A percentile compares a stretch with the other conserved stretches of the same genome.
phyloP scores from a whole-genome alignment of 2,797 vertebrate genomes.

The Acropternis orthonyx region DNA sequence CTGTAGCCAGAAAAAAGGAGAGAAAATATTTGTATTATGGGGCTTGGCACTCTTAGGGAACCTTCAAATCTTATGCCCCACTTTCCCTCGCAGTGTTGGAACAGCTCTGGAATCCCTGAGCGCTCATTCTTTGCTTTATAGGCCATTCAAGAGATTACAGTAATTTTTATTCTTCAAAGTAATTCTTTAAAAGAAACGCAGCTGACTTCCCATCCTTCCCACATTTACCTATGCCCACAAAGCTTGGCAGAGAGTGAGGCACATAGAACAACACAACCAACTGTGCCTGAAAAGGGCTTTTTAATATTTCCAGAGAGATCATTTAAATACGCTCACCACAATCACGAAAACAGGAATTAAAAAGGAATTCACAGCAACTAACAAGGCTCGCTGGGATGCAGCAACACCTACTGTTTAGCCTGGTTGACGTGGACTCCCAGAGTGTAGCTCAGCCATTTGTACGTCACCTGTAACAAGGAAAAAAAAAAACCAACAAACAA shows the following conservation, averaged over 20 bases:
- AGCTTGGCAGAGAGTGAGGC: not conserved
- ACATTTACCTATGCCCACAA: not conserved
- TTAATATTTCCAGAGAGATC: not conserved
- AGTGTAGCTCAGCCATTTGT: conserved; percentile 96
- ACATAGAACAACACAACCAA: rapidly evolving
- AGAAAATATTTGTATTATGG: not conserved
- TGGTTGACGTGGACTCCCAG: conserved; percentile 95
- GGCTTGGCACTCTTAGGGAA: rapidly evolving
- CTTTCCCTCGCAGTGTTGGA: not conserved
- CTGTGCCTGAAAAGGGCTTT: not conserved
- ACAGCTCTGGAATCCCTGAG: not conserved
- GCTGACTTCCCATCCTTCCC: not conserved
- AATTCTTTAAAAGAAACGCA: too few relatives aligned
- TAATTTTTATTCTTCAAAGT: not conserved
- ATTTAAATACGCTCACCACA: not conserved
- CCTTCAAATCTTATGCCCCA: not conserved
- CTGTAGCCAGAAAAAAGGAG: not conserved
- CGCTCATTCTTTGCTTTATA: not conserved
- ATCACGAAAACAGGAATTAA: not conserved
- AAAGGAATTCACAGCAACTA: not conserved
- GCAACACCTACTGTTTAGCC: conserved; percentile 91
- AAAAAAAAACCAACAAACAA: too few relatives aligned
- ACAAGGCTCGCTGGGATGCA: not conserved
- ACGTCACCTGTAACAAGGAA: conserved; percentile 85
- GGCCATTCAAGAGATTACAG: not conserved